Percentiles rank a stretch among this genome's conserved stretches.
Conservation (phyloP, 92 coral and sea anemone species). For the Zoanthus sociatus region DNA sequence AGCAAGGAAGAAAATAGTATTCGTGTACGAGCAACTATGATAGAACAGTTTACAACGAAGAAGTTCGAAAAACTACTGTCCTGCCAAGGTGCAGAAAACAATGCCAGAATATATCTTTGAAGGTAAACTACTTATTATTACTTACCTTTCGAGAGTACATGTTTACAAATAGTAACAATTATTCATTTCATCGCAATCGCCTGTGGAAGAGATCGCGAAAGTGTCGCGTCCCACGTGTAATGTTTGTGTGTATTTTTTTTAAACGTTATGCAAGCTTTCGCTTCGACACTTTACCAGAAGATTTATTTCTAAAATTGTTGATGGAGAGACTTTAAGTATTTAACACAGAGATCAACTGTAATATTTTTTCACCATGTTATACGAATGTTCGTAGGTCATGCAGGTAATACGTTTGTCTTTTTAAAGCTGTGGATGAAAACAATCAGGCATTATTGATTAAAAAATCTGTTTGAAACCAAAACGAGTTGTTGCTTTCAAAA, state of each 20-base stretch:
- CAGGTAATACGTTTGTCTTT: background rate
- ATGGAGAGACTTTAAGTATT: background rate
- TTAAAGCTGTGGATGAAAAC: background rate
- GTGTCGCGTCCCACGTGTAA: conserved; percentile 4
- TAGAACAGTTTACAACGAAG: background rate
- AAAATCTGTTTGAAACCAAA: conserved; percentile 9
- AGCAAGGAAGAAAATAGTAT: background rate
- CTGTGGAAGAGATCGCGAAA: background rate
- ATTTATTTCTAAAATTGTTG: conserved; percentile 1
- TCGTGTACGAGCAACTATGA: background rate
- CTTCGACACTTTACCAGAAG: background rate
- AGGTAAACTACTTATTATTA: background rate
- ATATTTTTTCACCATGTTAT: background rate
- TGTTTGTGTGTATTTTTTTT: conserved; percentile 4
- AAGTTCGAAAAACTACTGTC: conserved; percentile 4
- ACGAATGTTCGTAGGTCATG: conserved; percentile 5
- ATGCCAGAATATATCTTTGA: background rate
- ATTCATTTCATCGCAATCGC: background rate
- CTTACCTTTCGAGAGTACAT: background rate
- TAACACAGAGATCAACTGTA: background rate
- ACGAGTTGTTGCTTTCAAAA: conserved; percentile 4
- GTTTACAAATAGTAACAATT: conserved; percentile 2
- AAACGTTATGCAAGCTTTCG: background rate
- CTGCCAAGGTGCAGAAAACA: background rate
- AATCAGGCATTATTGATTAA: background rate